phyloP scores from a whole-genome alignment of 2,888 invertebrate genomes.

The Epistrophe grossulariae region DNA sequence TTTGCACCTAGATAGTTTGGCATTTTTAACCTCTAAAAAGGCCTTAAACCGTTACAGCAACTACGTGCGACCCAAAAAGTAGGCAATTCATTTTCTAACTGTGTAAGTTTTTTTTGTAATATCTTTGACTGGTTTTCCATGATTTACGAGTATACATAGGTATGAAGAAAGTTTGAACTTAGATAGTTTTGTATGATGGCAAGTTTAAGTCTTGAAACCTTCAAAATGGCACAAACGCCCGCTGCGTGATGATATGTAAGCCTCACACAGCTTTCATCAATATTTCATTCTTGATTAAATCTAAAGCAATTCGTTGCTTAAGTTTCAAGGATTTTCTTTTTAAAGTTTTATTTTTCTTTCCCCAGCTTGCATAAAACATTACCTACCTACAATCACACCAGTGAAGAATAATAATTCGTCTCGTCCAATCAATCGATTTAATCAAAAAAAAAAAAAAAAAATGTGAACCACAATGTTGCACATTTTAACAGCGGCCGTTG shows the following conservation, averaged over 20 bases:
- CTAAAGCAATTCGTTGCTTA: slow-evolving; percentile 53
- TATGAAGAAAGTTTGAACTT: slow-evolving; percentile 36
- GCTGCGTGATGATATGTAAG: slow-evolving; percentile 18
- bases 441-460: slow-evolving; percentile 43
- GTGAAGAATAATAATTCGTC: slow-evolving; percentile 44
- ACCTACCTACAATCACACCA: slow-evolving; percentile 16
- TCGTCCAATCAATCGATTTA: slow-evolving; percentile 58
- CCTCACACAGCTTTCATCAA: slow-evolving; percentile 22
- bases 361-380: slow-evolving; percentile 36
- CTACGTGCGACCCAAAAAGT: too few relatives aligned
- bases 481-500: slow-evolving; percentile 9
- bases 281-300: slow-evolving; percentile 68
- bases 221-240: slow-evolving; percentile 33
- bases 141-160: slow-evolving; percentile 19
- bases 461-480: slow-evolving; percentile 52
- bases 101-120: neutral
- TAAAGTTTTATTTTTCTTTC: slow-evolving; percentile 1
- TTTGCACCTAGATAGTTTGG: too few relatives aligned
- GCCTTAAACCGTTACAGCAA: too few relatives aligned
- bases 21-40: too few relatives aligned
- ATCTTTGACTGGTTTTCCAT: slow-evolving; percentile 20
- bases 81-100: too few relatives aligned
- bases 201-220: slow-evolving; percentile 7
- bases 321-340: slow-evolving; percentile 19
- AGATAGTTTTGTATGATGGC: slow-evolving; percentile 38